These are phyloP conservation scores for Salvelinus namaycush DNA, from an alignment of 2,113 vertebrate genomes.

Conservation along the genomic window DNA sequence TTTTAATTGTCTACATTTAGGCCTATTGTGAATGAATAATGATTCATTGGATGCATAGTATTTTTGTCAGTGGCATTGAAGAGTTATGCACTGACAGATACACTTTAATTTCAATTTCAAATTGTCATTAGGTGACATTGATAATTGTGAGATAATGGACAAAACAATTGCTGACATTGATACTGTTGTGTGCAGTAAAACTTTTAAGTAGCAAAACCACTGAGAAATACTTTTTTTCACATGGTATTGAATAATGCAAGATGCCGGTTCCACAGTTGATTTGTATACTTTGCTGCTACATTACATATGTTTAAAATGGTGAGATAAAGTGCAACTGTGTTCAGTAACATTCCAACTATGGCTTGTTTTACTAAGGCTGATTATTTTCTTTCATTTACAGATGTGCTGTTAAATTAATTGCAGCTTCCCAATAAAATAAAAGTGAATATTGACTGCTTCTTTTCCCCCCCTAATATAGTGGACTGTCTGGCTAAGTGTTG, in stretches of 20 bases:
- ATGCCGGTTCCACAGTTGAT: background rate
- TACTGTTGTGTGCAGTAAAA: background rate
- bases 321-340: background rate
- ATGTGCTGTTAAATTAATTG: slow-evolving; percentile 13
- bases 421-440: slow-evolving; percentile 18
- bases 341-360: slow-evolving; percentile 63
- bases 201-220: background rate
- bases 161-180: background rate
- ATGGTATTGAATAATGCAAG: background rate
- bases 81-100: background rate
- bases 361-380: slow-evolving; percentile 29
- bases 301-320: slow-evolving; percentile 6
- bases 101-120: background rate
- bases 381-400: slow-evolving; percentile 28
- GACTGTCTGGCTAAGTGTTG: no score
- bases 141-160: background rate
- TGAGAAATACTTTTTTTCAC: background rate
- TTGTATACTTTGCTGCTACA: slow-evolving; percentile 38
- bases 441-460: background rate
- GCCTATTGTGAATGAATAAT: no score
- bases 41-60: background rate
- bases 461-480: no score
- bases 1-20: background rate
- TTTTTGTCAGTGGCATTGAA: background rate
- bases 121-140: no score